phyloP scores from a whole-genome alignment of 2,797 vertebrate species.

The Sitta carolinensis region DNA sequence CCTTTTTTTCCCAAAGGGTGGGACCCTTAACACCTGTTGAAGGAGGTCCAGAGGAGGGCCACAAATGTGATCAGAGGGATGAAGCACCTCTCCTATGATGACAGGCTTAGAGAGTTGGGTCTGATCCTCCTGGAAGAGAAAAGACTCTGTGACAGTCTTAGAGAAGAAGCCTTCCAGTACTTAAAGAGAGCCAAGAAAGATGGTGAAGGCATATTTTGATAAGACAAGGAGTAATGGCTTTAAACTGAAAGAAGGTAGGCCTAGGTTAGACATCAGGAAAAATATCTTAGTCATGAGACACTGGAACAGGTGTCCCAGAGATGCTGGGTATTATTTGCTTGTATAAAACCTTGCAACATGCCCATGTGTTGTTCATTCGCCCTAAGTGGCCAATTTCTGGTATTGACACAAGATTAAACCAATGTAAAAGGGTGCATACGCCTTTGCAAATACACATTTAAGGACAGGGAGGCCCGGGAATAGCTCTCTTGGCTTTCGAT shows the following conservation, averaged over 20 bases:
- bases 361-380: no score
- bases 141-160: not conserved
- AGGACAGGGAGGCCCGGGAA: no score
- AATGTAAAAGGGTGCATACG: no score
- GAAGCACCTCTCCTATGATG: not conserved
- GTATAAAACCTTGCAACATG: no score
- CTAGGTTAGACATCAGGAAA: not conserved
- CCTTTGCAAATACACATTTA: no score
- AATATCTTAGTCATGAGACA: not conserved
- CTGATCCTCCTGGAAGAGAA: not conserved
- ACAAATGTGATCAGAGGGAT: not conserved
- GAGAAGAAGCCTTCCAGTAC: not conserved
- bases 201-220: not conserved
- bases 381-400: no score
- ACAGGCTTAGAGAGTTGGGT: not conserved
- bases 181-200: not conserved
- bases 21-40: not conserved
- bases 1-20: not conserved
- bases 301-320: not conserved
- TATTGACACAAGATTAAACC: no score
- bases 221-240: not conserved
- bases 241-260: not conserved
- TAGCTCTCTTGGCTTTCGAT: no score
- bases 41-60: not conserved
- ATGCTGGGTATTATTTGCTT: no score